phyloP scores from a whole-genome alignment of 2,888 invertebrate species.

The Boloria euphrosyne region DNA sequence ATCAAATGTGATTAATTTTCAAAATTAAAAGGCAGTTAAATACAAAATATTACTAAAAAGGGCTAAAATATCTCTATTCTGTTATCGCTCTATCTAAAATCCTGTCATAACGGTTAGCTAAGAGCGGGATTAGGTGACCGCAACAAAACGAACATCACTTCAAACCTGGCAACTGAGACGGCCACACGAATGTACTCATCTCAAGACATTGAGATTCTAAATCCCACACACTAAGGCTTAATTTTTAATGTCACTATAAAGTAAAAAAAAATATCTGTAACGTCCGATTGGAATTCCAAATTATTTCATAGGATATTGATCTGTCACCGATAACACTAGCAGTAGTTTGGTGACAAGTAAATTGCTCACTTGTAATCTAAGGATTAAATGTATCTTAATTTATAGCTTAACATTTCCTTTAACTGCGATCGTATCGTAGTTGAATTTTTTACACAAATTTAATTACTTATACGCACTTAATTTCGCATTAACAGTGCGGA shows the following conservation, averaged over 20 bases:
- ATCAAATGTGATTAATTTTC: background rate
- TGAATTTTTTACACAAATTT: slow-evolving; percentile 48
- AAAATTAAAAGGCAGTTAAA: background rate
- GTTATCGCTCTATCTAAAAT: slow-evolving; percentile 70
- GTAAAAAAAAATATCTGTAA: slow-evolving; percentile 50
- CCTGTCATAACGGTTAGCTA: slow-evolving; percentile 81
- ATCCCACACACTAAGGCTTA: slow-evolving; percentile 46
- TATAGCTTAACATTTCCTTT: slow-evolving; percentile 36
- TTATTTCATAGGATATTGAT: slow-evolving; percentile 75
- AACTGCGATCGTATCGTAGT: slow-evolving; percentile 25
- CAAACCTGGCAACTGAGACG: slow-evolving; percentile 32
- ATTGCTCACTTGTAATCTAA: slow-evolving; percentile 70
- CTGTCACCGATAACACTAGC: slow-evolving; percentile 77
- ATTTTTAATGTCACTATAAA: slow-evolving; percentile 45
- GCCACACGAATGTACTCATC: slow-evolving; percentile 19
- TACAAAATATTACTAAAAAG: slow-evolving; percentile 39
- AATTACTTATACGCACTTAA: slow-evolving; percentile 54
- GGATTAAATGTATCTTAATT: slow-evolving; percentile 57
- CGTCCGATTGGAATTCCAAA: slow-evolving; percentile 73
- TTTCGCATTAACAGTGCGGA: slow-evolving; percentile 54
- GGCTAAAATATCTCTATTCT: slow-evolving; percentile 48
- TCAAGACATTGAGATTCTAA: slow-evolving; percentile 36
- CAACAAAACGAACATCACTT: slow-evolving; percentile 70
- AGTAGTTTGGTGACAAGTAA: slow-evolving; percentile 75
- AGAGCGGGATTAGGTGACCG: slow-evolving; percentile 75